Percentiles rank a stretch among this genome's conserved stretches.
These are phyloP conservation scores for Orientallactaga bullata DNA, from an alignment of 2,113 vertebrate species.

Conservation along the genomic window DNA sequence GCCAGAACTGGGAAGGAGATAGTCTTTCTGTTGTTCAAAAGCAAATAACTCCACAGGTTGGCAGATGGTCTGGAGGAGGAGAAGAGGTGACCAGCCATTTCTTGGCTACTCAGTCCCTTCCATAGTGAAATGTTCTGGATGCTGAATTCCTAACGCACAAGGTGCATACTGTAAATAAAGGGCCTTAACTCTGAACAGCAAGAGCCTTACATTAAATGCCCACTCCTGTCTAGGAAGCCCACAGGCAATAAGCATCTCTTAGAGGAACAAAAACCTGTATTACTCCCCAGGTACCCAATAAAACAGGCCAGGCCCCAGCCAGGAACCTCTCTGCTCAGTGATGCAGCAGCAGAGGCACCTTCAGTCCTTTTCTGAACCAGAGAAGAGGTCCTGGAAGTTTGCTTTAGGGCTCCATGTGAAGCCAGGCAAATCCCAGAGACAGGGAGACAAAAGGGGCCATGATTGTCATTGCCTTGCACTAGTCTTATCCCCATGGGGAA, in stretches of 20 bases:
- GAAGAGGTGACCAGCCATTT: neutral
- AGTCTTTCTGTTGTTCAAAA: neutral
- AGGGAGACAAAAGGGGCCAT: neutral
- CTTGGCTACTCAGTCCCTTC: neutral
- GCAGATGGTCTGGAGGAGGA: neutral
- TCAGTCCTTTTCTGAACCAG: neutral
- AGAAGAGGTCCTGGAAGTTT: neutral
- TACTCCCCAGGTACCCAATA: neutral
- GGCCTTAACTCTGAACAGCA: neutral
- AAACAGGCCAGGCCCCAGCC: neutral
- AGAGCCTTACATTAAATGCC: neutral
- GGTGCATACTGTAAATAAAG: neutral
- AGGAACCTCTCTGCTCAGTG: neutral
- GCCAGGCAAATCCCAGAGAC: neutral
- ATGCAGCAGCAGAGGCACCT: neutral
- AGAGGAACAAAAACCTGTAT: neutral
- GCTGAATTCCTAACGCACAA: accelerated
- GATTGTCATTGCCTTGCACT: accelerated
- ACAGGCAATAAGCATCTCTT: accelerated
- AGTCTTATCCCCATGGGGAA: conserved; percentile 49
- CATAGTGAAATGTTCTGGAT: neutral
- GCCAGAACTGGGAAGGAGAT: neutral
- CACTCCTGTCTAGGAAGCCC: no score
- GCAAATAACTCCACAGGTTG: neutral
- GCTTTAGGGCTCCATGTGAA: neutral